Evolutionary conservation across 2,113 vertebrate genomes (phyloP), one percentile per base, ranked within the genome.

Genomic region (Callospermophilus lateralis): DNA sequence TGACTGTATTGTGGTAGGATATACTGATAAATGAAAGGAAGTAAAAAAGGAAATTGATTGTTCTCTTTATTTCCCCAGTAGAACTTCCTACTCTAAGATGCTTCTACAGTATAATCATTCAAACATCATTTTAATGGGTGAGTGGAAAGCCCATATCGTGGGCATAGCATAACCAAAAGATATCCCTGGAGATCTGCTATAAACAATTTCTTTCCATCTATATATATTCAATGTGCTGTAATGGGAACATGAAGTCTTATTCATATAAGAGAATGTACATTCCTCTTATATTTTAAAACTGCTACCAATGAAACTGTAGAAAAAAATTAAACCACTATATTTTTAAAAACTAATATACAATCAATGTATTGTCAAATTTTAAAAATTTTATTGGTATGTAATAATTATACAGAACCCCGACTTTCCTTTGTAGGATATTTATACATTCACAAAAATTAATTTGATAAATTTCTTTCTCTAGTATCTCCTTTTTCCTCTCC

Each of bases 1-100:
- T 92, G 70, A 76, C 19, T 95, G 24, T 72, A 58, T 93, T 84
- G 42, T 92, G 63, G 2, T 84, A 89, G 15, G 7, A 86, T 83
- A 24, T 68, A 65, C n/a, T 77, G 63, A 93, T 84, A 70, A 89
- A 39, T 86, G 4, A 17, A 72, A 85, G 90, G 45, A 24, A 28
- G 8, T 79, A 22, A 65, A 61, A 72, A 74, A 17, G 17, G 6
- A 68, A 83, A 83, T 73, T 86, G 42, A 89, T 72, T 94, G 89
- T 94, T 90, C 42, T 77, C 34, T 67, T 86, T 67, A n/a, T 94
- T 3, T 32, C 19, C 24, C 73, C 65, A 53, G 19, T 83, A 87
- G 53, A 72, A 86, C 39, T 83, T 5, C 12, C 10, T 3, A 72
- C 9, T 87, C 10, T 58, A 73, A 39, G 78, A 8, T 74, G 24